These are phyloP conservation scores for Melitaea cinxia DNA, from an alignment of 1,140 invertebrate genomes.

Conservation along the genomic window DNA sequence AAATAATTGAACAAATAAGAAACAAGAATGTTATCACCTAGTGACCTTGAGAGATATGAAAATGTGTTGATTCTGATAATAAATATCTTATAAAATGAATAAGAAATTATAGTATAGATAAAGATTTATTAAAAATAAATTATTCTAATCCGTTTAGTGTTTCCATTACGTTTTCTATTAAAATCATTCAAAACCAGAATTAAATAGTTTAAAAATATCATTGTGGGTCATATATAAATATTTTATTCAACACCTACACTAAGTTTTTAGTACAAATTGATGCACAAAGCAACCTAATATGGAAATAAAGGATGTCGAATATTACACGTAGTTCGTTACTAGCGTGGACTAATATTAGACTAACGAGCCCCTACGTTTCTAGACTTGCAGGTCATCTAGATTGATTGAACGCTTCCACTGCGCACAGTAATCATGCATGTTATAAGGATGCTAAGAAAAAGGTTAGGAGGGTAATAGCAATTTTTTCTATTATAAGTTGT, in stretches of 20 bases:
- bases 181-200: neutral
- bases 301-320: conserved; percentile 41
- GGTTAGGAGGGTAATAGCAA: neutral
- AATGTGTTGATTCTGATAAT: conserved; percentile 17
- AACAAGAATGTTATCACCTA: conserved; percentile 18
- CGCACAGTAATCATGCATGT: conserved; percentile 45
- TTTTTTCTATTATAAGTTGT: neutral
- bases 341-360: conserved; percentile 57
- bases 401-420: conserved; percentile 75
- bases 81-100: conserved; percentile 6
- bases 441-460: conserved; percentile 17
- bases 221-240: too few species aligned
- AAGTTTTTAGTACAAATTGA: conserved; percentile 1
- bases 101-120: neutral
- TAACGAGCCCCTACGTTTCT: conserved; percentile 60
- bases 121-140: neutral
- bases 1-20: conserved; percentile 20
- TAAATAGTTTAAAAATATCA: too few species aligned
- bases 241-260: neutral
- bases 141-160: neutral
- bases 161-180: too few species aligned
- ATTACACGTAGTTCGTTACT: conserved; percentile 43
- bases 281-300: conserved; percentile 22
- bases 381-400: conserved; percentile 70
- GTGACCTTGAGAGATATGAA: conserved; percentile 29